A percentile compares a stretch with the other conserved stretches of the same genome.
Conservation (phyloP, 2,888 invertebrate species). For the Ommatoiulus sabulosus region DNA sequence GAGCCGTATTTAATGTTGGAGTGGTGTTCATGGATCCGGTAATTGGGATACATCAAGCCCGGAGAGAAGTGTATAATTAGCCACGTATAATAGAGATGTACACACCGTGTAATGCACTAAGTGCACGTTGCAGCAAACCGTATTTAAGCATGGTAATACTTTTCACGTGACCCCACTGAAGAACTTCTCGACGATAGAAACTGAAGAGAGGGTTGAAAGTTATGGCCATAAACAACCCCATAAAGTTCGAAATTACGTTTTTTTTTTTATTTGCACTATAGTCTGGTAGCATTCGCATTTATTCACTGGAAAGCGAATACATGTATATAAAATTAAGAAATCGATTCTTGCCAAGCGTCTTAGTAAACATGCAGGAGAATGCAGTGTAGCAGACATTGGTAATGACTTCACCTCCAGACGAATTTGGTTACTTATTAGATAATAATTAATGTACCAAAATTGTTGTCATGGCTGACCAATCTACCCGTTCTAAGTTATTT, state of each 20-base stretch:
- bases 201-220: not conserved
- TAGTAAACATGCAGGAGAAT: too few relatives aligned
- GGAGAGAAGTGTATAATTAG: conserved; percentile 44
- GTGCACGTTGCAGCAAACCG: conserved; percentile 20
- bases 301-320: too few relatives aligned
- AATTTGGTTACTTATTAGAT: too few relatives aligned
- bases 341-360: too few relatives aligned
- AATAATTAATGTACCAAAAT: too few relatives aligned
- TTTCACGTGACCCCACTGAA: not conserved
- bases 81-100: conserved; percentile 35
- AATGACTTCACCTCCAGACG: too few relatives aligned
- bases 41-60: conserved; percentile 38
- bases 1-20: conserved; percentile 25
- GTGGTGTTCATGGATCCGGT: conserved; percentile 35
- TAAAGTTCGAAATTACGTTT: not conserved
- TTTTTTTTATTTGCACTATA: not conserved
- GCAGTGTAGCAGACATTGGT: too few relatives aligned
- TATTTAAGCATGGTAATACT: conserved; percentile 6
- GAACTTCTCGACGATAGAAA: not conserved
- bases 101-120: conserved; percentile 42
- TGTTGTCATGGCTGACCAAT: too few relatives aligned
- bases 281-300: too few relatives aligned
- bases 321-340: too few relatives aligned
- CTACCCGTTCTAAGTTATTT: too few relatives aligned
- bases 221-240: not conserved